These are phyloP conservation scores for Helicoverpa zea DNA, from an alignment of 1,140 invertebrate genomes.

Conservation along the genomic window DNA sequence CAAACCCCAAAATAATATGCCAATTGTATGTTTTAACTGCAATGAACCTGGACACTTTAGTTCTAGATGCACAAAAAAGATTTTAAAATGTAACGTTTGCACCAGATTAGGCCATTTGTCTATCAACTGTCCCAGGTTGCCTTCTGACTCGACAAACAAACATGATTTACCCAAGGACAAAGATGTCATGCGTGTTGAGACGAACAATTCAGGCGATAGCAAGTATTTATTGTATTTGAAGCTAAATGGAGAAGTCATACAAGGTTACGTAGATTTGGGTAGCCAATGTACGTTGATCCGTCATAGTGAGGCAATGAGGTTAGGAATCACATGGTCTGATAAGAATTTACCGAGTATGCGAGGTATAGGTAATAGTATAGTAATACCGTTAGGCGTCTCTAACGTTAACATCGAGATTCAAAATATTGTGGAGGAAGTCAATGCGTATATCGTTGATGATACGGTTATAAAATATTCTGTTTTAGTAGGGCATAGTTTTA, in stretches of 20 bases:
- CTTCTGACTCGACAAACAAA: not conserved
- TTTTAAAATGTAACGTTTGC: constrained; percentile 54
- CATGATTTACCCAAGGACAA: constrained; percentile 4
- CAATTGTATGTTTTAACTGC: constrained; percentile 59
- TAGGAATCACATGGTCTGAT: constrained; percentile 1
- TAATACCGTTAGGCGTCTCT: not conserved
- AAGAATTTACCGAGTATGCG: constrained; percentile 17
- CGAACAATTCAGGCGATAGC: not conserved
- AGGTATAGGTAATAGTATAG: constrained; percentile 9
- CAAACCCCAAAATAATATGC: not conserved
- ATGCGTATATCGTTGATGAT: constrained; percentile 17
- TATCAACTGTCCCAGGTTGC: constrained; percentile 46
- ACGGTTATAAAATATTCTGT: constrained; percentile 21
- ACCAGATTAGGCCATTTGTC: constrained; percentile 51
- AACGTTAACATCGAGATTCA: not conserved
- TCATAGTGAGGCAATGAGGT: not conserved
- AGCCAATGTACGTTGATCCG: constrained; percentile 21
- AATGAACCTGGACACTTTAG: constrained; percentile 58
- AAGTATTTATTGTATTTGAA: constrained; percentile 22
- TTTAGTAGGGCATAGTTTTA: constrained; percentile 6
- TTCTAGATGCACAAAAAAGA: constrained; percentile 57
- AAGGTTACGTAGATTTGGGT: constrained; percentile 27
- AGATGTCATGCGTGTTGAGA: not conserved
- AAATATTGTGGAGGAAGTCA: not conserved
- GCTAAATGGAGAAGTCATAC: constrained; percentile 7